These are phyloP conservation scores for Phalacrocorax aristotelis DNA, from an alignment of 2,113 vertebrate genomes.

Conservation along the genomic window DNA sequence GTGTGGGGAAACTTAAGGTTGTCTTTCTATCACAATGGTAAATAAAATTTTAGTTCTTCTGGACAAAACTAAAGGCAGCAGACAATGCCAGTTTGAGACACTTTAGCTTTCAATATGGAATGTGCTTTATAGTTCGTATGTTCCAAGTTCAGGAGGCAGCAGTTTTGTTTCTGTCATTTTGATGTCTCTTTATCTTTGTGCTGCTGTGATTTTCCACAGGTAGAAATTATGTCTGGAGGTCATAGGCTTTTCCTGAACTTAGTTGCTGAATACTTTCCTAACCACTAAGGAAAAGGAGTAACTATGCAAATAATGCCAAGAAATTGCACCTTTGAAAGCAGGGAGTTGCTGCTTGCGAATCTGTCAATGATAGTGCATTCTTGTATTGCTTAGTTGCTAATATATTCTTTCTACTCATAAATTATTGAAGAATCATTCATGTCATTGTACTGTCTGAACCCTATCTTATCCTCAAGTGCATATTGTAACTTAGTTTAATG, in stretches of 20 bases:
- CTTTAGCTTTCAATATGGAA: neutral
- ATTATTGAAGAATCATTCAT: neutral
- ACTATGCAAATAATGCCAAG: constrained; percentile 48
- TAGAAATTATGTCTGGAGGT: neutral
- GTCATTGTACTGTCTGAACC: neutral
- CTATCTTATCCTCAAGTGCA: neutral
- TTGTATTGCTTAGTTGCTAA: neutral
- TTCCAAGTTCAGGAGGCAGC: neutral
- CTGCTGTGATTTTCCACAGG: neutral
- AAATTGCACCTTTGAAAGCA: neutral
- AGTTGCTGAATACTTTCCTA: neutral
- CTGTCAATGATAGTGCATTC: neutral
- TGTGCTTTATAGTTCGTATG: neutral
- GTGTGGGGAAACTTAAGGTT: neutral
- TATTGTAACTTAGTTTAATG: neutral
- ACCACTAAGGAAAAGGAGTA: neutral
- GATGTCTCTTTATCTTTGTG: neutral
- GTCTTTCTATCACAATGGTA: neutral
- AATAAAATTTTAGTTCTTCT: neutral
- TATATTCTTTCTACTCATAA: neutral
- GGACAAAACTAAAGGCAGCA: neutral
- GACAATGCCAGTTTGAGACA: neutral
- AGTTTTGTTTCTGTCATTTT: neutral
- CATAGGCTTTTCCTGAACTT: neutral
- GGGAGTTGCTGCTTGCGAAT: neutral